Conservation (phyloP, 2,888 invertebrate species). For the Hololepta plana region DNA sequence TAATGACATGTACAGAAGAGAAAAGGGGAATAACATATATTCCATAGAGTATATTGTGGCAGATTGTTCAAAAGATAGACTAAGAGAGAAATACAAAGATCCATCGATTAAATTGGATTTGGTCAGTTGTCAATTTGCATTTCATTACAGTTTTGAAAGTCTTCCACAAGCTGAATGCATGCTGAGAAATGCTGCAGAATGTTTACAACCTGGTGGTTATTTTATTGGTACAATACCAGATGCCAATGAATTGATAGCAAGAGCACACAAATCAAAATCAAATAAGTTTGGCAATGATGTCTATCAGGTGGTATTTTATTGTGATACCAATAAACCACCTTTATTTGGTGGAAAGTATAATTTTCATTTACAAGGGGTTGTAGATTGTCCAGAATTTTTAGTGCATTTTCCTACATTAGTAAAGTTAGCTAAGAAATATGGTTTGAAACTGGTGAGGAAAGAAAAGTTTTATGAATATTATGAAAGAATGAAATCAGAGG, state of each 20-base stretch:
- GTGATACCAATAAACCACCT: constrained; percentile 49
- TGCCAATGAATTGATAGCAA: constrained; percentile 75
- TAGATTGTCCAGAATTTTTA: constrained; percentile 96
- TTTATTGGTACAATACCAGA: constrained; percentile 96
- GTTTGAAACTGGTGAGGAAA: constrained; percentile 46
- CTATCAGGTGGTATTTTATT: constrained; percentile 53
- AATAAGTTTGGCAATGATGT: constrained; percentile 62
- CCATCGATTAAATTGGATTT: constrained; percentile 67
- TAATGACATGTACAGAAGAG: constrained; percentile 37
- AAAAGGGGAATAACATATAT: constrained; percentile 34
- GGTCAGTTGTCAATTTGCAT: constrained; percentile 94
- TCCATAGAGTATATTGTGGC: constrained; percentile 80
- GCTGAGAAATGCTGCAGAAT: constrained; percentile 83
- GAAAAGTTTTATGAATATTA: constrained; percentile 69
- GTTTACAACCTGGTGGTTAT: constrained; percentile 74
- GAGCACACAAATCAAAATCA: constrained; percentile 37
- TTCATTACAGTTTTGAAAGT: constrained; percentile 93
- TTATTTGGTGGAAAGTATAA: constrained; percentile 93
- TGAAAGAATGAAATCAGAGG: constrained; percentile 39
- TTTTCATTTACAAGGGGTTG: constrained; percentile 89
- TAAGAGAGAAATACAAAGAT: constrained; percentile 62
- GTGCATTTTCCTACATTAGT: constrained; percentile 79
- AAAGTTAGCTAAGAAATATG: constrained; percentile 53
- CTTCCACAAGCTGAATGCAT: constrained; percentile 77
- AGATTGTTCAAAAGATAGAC: constrained; percentile 73